Evolutionary conservation across 2,797 vertebrate species (phyloP), one percentile per base, ranked within the genome.

Genomic region (Cryptoprocta ferox): DNA sequence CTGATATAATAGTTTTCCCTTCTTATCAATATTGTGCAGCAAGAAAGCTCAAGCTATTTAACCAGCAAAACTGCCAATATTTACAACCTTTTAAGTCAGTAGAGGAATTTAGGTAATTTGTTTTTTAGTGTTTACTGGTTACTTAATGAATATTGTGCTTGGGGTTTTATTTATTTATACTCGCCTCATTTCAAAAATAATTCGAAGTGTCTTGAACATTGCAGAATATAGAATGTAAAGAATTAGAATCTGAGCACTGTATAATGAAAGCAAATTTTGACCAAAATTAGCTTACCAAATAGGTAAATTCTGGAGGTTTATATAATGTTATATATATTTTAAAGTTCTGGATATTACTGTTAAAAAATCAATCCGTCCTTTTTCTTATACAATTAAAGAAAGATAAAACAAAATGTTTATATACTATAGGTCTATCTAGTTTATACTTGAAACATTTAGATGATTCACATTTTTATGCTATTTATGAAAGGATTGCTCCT

Each of bases 121-220:
- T 84, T 81, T 95, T 93, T 98, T 82, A 92, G 68, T 79, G 24
- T 95, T 95, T 91, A 39, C 56, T 86, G 35, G 82, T 56, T 89
- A 68, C 14, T 88, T 94, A 95, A 98, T 96, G 85, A 97, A 76
- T 85, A 91, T 76, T 94, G n/a, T 96, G n/a, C 42, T 95, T 19
- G 2, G 18, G 37, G 2, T 59, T 93, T 94, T 97, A 39, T 59
- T 93, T 89, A 83, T 92, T 96, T 96, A 92, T 88, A 45, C 0
- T 53, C 48, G 70, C 18, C 87, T 82, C 16, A 15, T 90, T 90
- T 53, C 18, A 45, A 68, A 95, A 97, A 76, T 65, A 95, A 75
- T 94, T 48, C 75, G 35, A 82, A 88, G 15, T 61, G 2, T 73
- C 24, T 86, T 95, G 21, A 45, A 53, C 26, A 91, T 93, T 89